These are phyloP conservation scores for Cherax quadricarinatus DNA, from an alignment of 1,140 invertebrate genomes.

Conservation along the genomic window DNA sequence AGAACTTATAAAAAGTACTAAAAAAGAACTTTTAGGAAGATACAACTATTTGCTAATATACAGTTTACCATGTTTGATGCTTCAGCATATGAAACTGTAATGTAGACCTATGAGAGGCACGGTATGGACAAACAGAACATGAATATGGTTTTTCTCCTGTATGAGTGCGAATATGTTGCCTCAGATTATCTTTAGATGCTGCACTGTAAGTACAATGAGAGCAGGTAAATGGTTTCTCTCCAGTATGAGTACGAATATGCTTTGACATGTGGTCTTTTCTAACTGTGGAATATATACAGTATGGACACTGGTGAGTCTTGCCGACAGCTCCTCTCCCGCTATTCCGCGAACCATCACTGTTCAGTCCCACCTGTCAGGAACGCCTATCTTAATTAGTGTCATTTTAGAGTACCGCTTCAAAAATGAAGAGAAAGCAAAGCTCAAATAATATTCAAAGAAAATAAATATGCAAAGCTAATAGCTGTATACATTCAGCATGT, in stretches of 20 bases:
- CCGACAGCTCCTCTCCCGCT: conserved; percentile 18
- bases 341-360: conserved; percentile 18
- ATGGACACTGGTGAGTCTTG: conserved; percentile 39
- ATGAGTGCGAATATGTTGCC: conserved; percentile 24
- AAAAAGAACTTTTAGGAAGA: too few species aligned
- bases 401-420: neutral
- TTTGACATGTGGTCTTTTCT: conserved; percentile 42
- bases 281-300: conserved; percentile 40
- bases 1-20: too few species aligned
- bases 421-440: neutral
- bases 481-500: too few species aligned
- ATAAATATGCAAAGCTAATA: neutral
- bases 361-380: conserved; percentile 15
- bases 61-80: neutral
- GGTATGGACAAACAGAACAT: conserved; percentile 16
- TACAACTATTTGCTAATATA: too few species aligned
- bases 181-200: conserved; percentile 31
- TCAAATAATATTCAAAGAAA: neutral
- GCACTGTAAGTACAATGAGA: conserved; percentile 9
- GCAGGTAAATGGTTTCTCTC: too few species aligned
- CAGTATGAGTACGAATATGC: conserved; percentile 37
- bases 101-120: conserved; percentile 26
- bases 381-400: conserved; percentile 27
- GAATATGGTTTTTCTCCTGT: conserved; percentile 47
- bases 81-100: conserved; percentile 18